phyloP scores from a whole-genome alignment of 2,888 invertebrate species.

The Tenthredo notha region DNA sequence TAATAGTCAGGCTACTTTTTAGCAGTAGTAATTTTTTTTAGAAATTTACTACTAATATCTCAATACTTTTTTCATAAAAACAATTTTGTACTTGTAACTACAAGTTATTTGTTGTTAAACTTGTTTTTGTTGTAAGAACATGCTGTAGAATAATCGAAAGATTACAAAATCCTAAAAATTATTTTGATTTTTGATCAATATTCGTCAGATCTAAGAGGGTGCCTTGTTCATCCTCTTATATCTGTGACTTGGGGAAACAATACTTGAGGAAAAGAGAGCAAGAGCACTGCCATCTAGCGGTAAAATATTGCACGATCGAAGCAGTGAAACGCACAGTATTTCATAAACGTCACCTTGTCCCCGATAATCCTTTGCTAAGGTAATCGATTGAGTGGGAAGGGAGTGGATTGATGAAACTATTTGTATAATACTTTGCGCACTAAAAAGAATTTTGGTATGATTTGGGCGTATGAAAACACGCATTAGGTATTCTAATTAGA shows the following conservation, averaged over 20 bases:
- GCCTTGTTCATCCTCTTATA: not conserved
- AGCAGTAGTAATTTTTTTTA: not conserved
- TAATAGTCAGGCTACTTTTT: not conserved
- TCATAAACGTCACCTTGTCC: not conserved
- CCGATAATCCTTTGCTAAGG: not conserved
- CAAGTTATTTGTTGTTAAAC: too few relatives aligned
- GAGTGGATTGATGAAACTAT: not conserved
- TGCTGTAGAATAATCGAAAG: not conserved
- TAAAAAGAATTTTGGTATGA: not conserved
- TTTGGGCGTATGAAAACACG: not conserved
- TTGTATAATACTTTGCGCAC: not conserved
- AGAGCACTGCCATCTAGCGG: not conserved
- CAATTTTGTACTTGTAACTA: too few relatives aligned
- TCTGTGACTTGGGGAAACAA: not conserved
- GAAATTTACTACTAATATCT: too few relatives aligned
- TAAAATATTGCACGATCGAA: not conserved
- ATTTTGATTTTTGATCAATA: not conserved
- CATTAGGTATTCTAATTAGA: not conserved
- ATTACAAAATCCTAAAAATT: not conserved
- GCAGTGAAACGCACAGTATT: not conserved
- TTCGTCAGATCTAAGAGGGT: not conserved
- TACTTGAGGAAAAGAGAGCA: not conserved
- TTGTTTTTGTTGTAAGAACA: too few relatives aligned
- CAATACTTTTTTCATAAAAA: not conserved
- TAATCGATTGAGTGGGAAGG: not conserved